Evolutionary conservation across 2,113 vertebrate species (phyloP).

Genomic region (Gasterosteus nipponicus): DNA sequence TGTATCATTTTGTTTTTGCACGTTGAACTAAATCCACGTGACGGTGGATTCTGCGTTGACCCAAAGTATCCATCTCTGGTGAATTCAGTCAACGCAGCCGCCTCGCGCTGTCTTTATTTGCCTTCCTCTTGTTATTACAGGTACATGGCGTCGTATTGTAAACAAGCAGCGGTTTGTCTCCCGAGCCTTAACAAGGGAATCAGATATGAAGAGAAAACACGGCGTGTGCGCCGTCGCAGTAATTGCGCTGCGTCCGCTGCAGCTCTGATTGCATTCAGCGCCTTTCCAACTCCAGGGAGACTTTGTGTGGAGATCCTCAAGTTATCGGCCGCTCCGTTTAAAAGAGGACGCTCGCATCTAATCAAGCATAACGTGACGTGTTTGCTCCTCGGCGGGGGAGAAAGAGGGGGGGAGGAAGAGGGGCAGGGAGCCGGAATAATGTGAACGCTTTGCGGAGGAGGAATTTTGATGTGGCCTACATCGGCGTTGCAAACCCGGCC

Average conservation of each 20-base stretch:
- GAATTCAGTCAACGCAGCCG: too few relatives aligned
- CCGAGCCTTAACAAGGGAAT: conserved; percentile 66
- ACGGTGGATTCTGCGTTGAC: too few relatives aligned
- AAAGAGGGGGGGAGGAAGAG: conserved; percentile 41
- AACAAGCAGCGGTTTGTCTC: conserved; percentile 53
- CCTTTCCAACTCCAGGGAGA: conserved; percentile 67
- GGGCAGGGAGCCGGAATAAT: conserved; percentile 39
- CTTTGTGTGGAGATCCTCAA: conserved; percentile 69
- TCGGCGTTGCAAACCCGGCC: conserved; percentile 29
- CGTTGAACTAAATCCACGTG: too few relatives aligned
- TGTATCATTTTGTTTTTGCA: too few relatives aligned
- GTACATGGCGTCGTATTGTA: conserved; percentile 10
- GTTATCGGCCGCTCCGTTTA: conserved; percentile 71
- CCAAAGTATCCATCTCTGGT: too few relatives aligned
- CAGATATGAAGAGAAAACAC: conserved; percentile 46
- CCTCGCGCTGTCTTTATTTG: too few relatives aligned
- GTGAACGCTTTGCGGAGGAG: conserved; percentile 41
- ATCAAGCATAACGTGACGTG: conserved; percentile 65
- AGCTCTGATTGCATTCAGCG: conserved; percentile 73
- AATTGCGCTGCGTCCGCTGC: conserved; percentile 73
- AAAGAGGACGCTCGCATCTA: conserved; percentile 62
- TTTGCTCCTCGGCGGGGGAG: conserved; percentile 39
- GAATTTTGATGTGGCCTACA: conserved; percentile 39
- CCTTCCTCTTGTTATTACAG: too few relatives aligned
- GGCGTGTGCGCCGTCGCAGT: conserved; percentile 50